Percentiles rank a stretch among this genome's conserved stretches.
Conservation (phyloP, 1,140 invertebrate genomes). For the Nylanderia fulva region DNA sequence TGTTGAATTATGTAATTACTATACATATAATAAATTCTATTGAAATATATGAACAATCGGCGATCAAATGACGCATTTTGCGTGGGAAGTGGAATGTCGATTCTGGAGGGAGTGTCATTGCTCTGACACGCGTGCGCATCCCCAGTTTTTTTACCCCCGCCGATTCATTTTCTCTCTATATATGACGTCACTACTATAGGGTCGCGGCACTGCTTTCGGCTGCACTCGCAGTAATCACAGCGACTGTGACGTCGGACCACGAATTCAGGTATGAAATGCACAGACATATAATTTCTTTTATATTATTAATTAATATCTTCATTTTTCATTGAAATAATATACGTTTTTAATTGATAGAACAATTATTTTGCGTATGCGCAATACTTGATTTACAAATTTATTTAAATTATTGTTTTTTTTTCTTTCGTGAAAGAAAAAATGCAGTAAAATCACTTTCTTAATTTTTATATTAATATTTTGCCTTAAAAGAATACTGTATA, state of each 20-base stretch:
- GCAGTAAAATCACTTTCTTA: background rate
- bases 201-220: slow-evolving; percentile 79
- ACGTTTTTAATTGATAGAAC: background rate
- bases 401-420: background rate
- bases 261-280: slow-evolving; percentile 72
- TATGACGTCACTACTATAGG: slow-evolving; percentile 82
- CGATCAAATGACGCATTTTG: background rate
- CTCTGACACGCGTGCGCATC: slow-evolving; percentile 79
- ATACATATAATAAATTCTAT: background rate
- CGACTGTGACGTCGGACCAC: slow-evolving; percentile 63
- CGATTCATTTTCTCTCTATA: slow-evolving; percentile 79
- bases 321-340: background rate
- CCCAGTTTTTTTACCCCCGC: slow-evolving; percentile 76
- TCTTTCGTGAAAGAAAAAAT: background rate
- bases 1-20: background rate
- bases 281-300: background rate
- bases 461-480: background rate
- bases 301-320: slow-evolving; percentile 12
- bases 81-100: background rate
- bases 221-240: slow-evolving; percentile 78
- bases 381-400: background rate
- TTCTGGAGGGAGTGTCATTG: slow-evolving; percentile 18
- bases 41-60: background rate
- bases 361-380: background rate
- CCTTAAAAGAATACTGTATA: background rate